Conservation (phyloP, 2,797 vertebrate genomes). For the Leptodactylus fallax region DNA sequence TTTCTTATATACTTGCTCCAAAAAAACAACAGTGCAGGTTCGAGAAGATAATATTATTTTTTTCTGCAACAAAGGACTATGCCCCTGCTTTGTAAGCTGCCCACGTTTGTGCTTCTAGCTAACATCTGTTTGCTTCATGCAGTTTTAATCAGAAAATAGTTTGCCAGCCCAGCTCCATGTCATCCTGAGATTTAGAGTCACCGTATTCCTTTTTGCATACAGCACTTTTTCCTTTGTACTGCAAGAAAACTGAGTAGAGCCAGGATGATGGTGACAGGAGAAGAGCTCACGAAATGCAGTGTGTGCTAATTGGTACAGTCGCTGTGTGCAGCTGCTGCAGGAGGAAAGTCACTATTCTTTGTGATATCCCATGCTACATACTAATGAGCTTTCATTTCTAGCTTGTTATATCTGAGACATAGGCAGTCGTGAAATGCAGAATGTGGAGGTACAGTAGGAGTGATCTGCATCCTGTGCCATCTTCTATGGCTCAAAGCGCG, state of each 20-base stretch:
- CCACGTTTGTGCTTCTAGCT: conserved; percentile 48
- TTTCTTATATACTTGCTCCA: neutral
- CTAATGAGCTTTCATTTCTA: conserved; percentile 1
- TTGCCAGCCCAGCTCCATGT: conserved; percentile 57
- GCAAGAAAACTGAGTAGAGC: conserved; percentile 25
- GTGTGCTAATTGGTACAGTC: conserved; percentile 42
- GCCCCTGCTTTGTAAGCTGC: conserved; percentile 50
- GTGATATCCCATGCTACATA: conserved; percentile 8
- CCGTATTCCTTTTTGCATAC: conserved; percentile 52
- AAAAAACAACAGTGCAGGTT: neutral
- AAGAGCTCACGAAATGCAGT: conserved; percentile 22
- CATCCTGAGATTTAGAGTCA: conserved; percentile 54
- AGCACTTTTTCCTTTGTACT: conserved; percentile 29
- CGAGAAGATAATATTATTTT: conserved; percentile 24
- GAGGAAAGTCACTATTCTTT: neutral
- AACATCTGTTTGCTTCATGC: conserved; percentile 62
- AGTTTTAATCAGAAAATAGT: conserved; percentile 59
- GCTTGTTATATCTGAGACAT: neutral
- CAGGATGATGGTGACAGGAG: conserved; percentile 5
- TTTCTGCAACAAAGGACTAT: conserved; percentile 38
- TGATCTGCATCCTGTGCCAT: neutral
- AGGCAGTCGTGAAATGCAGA: neutral
- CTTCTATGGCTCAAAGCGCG: neutral
- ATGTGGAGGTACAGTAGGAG: neutral
- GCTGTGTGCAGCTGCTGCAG: conserved; percentile 21